Percentiles rank a stretch among this genome's conserved stretches.
Evolutionary conservation across 2,888 invertebrate species (phyloP).

Genomic region (Xanthia icteritia): DNA sequence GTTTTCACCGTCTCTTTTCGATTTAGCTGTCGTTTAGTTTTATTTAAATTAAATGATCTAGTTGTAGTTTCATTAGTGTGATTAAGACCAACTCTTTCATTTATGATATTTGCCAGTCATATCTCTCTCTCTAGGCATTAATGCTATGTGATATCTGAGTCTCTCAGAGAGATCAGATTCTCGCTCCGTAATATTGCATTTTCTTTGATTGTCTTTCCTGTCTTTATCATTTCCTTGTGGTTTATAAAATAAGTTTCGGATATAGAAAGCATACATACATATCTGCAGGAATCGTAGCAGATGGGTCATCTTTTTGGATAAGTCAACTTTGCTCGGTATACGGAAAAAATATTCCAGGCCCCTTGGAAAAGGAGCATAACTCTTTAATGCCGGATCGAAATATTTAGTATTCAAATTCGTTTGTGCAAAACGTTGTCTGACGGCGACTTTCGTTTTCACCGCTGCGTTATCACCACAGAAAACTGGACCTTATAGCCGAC

Average conservation of each 20-base stretch:
- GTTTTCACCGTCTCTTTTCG: constrained; percentile 30
- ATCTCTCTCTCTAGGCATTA: not conserved
- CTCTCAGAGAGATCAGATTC: too few species aligned
- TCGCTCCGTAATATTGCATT: not conserved
- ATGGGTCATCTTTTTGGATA: constrained; percentile 10
- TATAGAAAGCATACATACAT: not conserved
- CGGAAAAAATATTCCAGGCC: constrained; percentile 45
- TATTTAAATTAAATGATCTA: constrained; percentile 24
- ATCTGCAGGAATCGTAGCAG: not conserved
- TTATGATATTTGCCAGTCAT: not conserved
- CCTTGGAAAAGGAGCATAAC: constrained; percentile 61
- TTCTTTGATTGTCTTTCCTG: not conserved
- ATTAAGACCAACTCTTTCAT: not conserved
- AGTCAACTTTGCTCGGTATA: not conserved
- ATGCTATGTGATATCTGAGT: not conserved
- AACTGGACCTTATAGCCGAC: constrained; percentile 68
- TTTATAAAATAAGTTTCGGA: not conserved
- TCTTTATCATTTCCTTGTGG: not conserved
- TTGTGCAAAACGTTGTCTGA: constrained; percentile 85
- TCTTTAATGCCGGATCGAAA: constrained; percentile 72
- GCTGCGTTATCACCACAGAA: constrained; percentile 47
- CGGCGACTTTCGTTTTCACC: constrained; percentile 88
- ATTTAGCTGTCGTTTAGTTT: constrained; percentile 31
- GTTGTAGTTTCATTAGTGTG: not conserved
- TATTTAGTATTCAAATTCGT: constrained; percentile 87